Evolutionary conservation across 2,888 invertebrate species (phyloP), one percentile per base, ranked within the genome.

Genomic region (Geophilus truncorum): DNA sequence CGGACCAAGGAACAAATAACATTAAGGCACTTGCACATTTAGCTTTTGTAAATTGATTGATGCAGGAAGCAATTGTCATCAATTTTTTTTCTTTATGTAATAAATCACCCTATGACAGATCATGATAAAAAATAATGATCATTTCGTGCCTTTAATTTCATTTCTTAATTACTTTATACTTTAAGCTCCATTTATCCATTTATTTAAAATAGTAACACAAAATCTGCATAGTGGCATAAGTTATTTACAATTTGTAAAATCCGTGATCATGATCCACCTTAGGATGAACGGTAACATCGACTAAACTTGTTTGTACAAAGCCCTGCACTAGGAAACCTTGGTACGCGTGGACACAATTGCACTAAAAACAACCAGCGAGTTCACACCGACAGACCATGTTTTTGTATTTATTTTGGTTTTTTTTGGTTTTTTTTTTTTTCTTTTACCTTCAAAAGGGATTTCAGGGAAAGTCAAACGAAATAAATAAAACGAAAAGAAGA

Each of bases 1-100:
- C 79, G 79, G 45, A 79, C 79, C 45, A 79, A 79, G 51, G 40
- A 51, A 79, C 51, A 32, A 77, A 25, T 79, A 51, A 79, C 79
- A 79, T 79, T 79, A 79, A 79, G 79, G 79, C 79, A 79, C 79
- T 79, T 79, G 79, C 79, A 79, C 79, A 79, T 79, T 18, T 51
- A 79, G 79, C 79, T 45, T 51, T 51, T 51, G 18, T 15, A 15
- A 51, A 51, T 51, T 51, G 79, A 78, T 78, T 21, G 78, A 30
- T 34, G 36, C 78, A 78, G 34, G 15, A 78, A 78, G 78, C 78
- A 78, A 57, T 21, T 57, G 18, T 57, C 57, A 57, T 57, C 57
- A 57, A 57, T 57, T 76, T 23, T 3, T 76, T 32, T 6, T 34
- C 6, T 25, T n/a, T n/a, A 30, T n/a, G n/a, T n/a, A n/a, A n/a